Conservation (phyloP, 2,888 invertebrate species). For the Drosophila austrosaltans region DNA sequence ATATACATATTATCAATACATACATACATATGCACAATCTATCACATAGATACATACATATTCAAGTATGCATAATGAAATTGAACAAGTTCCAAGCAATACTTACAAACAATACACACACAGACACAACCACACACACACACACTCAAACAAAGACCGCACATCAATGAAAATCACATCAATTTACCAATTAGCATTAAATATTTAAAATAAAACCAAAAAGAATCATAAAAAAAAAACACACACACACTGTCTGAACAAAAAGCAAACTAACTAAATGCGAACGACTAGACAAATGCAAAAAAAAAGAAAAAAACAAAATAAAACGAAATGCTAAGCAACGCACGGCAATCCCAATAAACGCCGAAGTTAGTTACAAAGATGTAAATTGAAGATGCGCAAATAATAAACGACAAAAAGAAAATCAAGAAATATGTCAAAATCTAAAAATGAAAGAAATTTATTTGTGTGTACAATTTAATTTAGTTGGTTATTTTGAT, state of each 20-base stretch:
- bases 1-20: neutral
- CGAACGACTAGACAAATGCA: conserved; percentile 53
- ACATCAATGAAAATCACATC: conserved; percentile 59
- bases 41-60: conserved; percentile 24
- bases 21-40: conserved; percentile 30
- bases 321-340: conserved; percentile 47
- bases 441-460: conserved; percentile 58
- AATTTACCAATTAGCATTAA: conserved; percentile 75
- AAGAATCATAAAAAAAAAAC: conserved; percentile 24
- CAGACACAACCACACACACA: conserved; percentile 19
- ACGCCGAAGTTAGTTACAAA: conserved; percentile 51
- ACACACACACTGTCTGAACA: conserved; percentile 64
- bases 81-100: conserved; percentile 68
- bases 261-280: conserved; percentile 69
- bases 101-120: conserved; percentile 40
- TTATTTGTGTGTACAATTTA: conserved; percentile 40
- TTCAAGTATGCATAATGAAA: conserved; percentile 49
- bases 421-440: conserved; percentile 42
- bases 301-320: conserved; percentile 51
- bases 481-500: conserved; percentile 33
- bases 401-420: conserved; percentile 42
- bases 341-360: conserved; percentile 42
- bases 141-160: conserved; percentile 25
- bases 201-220: conserved; percentile 40
- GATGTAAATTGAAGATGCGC: conserved; percentile 57